phyloP scores from a whole-genome alignment of 2,888 invertebrate genomes.

The Acrobasis repandana region DNA sequence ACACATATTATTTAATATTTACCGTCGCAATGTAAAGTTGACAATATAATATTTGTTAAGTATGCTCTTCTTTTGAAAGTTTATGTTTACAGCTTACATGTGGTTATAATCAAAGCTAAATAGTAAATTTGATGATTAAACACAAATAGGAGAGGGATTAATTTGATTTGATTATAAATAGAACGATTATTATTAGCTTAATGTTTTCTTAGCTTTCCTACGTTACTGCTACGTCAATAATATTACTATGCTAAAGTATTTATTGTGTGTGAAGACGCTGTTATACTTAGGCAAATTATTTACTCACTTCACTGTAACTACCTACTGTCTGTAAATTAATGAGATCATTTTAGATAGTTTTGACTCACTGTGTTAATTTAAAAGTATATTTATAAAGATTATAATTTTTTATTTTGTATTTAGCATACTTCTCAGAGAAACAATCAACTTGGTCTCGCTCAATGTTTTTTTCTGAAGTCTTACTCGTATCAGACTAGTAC shows the following conservation, averaged over 20 bases:
- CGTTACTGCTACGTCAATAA: not conserved
- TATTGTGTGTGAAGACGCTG: conserved; percentile 4
- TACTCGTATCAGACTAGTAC: no score
- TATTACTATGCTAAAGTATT: not conserved
- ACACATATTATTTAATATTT: conserved; percentile 81
- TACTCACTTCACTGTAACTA: conserved; percentile 1
- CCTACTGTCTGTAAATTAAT: conserved; percentile 3
- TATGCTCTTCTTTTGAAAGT: conserved; percentile 79
- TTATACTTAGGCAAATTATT: conserved; percentile 1
- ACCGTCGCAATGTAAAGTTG: conserved; percentile 77
- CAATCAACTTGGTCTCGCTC: no score
- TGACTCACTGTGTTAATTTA: conserved; percentile 1
- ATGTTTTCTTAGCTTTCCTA: conserved; percentile 7
- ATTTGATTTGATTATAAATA: conserved; percentile 42
- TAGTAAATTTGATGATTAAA: conserved; percentile 74
- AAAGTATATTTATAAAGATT: not conserved
- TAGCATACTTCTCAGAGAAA: no score
- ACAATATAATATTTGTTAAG: conserved; percentile 81
- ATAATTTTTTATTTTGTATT: not conserved
- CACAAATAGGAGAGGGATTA: conserved; percentile 47
- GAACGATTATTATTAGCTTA: conserved; percentile 23
- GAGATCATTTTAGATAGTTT: conserved; percentile 7
- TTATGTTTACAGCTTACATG: conserved; percentile 70
- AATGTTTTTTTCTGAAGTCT: no score
- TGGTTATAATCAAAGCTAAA: conserved; percentile 78